These are phyloP conservation scores for Antigone vipio DNA, from an alignment of 2,113 vertebrate genomes.

Conservation along the genomic window DNA sequence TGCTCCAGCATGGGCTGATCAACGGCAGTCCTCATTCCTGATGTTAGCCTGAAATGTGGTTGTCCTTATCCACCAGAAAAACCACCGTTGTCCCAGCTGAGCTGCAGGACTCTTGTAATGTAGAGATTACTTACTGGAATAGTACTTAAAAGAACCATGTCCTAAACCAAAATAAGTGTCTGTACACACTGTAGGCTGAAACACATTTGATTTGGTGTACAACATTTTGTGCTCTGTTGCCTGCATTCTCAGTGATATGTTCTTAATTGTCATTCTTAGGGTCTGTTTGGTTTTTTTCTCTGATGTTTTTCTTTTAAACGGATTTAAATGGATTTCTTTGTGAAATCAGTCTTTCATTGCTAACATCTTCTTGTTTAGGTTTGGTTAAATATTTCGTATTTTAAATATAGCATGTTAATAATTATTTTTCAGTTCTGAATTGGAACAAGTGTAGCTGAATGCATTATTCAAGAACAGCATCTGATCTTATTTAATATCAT, in stretches of 20 bases:
- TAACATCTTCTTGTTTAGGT: neutral
- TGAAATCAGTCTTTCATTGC: neutral
- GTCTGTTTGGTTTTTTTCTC: neutral
- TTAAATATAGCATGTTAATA: constrained; percentile 46
- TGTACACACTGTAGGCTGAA: neutral
- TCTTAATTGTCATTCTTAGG: neutral
- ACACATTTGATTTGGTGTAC: neutral
- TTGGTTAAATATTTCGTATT: constrained; percentile 37
- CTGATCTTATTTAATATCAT: constrained; percentile 57
- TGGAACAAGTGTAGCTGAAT: constrained; percentile 34
- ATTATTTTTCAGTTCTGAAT: constrained; percentile 46
- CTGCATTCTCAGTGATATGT: neutral
- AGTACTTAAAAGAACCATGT: neutral
- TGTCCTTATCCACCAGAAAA: neutral
- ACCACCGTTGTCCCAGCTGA: neutral
- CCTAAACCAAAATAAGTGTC: neutral
- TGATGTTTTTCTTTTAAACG: neutral
- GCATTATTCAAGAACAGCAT: constrained; percentile 62
- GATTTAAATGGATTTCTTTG: neutral
- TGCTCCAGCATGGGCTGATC: neutral
- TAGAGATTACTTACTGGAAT: neutral
- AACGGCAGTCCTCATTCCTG: neutral
- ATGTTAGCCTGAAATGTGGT: neutral
- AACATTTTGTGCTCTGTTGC: neutral
- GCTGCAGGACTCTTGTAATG: neutral